Conservation (phyloP, 1,140 invertebrate genomes). For the Himalopsyche phryganea region DNA sequence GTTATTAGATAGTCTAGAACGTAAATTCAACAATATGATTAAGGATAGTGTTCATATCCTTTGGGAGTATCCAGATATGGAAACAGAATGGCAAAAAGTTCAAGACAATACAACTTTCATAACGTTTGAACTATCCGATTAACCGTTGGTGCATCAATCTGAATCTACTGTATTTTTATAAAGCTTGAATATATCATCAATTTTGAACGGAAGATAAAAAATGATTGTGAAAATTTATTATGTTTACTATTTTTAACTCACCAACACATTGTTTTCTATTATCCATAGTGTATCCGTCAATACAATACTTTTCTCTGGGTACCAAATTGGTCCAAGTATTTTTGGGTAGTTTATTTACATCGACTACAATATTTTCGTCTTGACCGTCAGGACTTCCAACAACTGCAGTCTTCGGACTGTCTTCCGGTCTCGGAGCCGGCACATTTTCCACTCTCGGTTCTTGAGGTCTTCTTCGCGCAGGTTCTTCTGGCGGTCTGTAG, state of each 20-base stretch:
- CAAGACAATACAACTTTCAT: too few species aligned
- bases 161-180: too few species aligned
- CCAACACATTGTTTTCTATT: slow-evolving; percentile 44
- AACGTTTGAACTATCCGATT: too few species aligned
- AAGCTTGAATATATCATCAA: too few species aligned
- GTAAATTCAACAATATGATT: too few species aligned
- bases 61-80: too few species aligned
- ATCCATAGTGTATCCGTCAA: slow-evolving; percentile 56
- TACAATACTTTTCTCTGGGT: slow-evolving; percentile 39
- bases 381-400: slow-evolving; percentile 25
- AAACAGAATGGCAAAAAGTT: too few species aligned
- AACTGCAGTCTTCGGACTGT: slow-evolving; percentile 1
- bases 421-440: background rate
- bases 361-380: slow-evolving; percentile 40
- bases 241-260: too few species aligned
- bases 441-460: slow-evolving; percentile 10
- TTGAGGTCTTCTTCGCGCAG: background rate
- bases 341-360: slow-evolving; percentile 39
- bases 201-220: background rate
- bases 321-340: slow-evolving; percentile 42
- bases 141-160: too few species aligned
- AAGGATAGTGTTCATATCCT: too few species aligned
- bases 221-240: too few species aligned
- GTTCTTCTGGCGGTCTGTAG: slow-evolving; percentile 17
- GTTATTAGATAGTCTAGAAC: too few species aligned